Percentiles rank a stretch among this genome's conserved stretches.
phyloP scores from a whole-genome alignment of 2,797 vertebrate genomes.

The Tinamus major region DNA sequence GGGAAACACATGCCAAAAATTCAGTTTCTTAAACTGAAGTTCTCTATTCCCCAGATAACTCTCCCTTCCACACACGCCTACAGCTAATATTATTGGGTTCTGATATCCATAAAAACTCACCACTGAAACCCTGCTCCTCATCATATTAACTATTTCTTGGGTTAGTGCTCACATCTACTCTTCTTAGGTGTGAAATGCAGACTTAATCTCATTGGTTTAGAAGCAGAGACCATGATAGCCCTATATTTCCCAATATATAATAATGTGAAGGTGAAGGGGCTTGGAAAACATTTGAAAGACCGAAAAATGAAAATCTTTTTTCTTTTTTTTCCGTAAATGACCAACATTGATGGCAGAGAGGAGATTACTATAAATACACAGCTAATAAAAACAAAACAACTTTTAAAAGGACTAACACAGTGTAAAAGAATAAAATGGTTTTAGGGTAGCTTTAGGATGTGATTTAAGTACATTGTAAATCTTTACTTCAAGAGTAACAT shows the following conservation, averaged over 20 bases:
- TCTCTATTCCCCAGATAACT: conserved; percentile 8
- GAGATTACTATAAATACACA: conserved; percentile 6
- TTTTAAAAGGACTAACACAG: neutral
- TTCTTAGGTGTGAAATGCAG: neutral
- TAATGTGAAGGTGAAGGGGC: neutral
- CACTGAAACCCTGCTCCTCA: neutral
- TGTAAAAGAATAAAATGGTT: neutral
- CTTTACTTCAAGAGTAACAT: neutral
- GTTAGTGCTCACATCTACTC: neutral
- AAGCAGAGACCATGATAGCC: neutral
- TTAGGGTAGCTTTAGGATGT: neutral
- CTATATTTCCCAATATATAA: neutral
- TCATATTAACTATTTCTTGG: neutral
- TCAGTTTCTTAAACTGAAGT: conserved; percentile 13
- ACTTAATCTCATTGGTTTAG: neutral
- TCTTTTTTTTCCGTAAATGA: neutral
- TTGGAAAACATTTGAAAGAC: neutral
- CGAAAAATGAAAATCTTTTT: neutral
- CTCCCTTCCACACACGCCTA: neutral
- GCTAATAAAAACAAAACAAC: neutral
- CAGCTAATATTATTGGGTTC: neutral
- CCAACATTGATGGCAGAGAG: neutral
- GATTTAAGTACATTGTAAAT: conserved; percentile 9
- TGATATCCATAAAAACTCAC: conserved; percentile 1
- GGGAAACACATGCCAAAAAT: conserved; percentile 52